phyloP scores from a whole-genome alignment of 2,113 vertebrate genomes.

The Fregetta grallaria region DNA sequence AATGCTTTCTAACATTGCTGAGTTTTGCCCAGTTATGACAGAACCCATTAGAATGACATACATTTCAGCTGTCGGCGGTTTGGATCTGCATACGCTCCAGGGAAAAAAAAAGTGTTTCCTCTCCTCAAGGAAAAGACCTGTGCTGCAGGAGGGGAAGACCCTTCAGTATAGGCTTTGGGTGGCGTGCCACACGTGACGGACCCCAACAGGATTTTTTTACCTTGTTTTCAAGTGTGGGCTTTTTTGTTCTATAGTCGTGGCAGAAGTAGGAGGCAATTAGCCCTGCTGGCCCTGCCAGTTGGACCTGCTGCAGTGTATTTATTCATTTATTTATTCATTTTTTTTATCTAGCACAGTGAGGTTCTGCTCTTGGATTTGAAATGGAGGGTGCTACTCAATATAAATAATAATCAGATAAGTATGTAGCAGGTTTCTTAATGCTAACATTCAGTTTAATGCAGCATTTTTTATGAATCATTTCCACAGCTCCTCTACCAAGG shows the following conservation, averaged over 20 bases:
- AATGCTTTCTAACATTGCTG: slow-evolving; percentile 18
- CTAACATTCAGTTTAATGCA: background rate
- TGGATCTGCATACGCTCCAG: background rate
- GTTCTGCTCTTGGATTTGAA: background rate
- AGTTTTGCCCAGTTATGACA: slow-evolving; percentile 60
- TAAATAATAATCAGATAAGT: slow-evolving; percentile 2
- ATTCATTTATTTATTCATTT: background rate
- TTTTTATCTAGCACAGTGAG: background rate
- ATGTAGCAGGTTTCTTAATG: background rate
- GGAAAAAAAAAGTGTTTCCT: background rate
- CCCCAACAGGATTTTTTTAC: background rate
- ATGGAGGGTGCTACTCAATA: background rate
- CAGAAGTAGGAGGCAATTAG: background rate
- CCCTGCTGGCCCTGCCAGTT: background rate
- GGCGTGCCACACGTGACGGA: background rate
- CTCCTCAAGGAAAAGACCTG: background rate
- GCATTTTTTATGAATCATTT: background rate
- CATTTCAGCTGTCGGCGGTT: background rate
- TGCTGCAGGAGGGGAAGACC: background rate
- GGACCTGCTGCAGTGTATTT: background rate
- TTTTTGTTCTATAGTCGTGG: background rate
- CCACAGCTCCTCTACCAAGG: background rate
- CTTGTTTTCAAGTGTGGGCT: background rate
- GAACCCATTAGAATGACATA: slow-evolving; percentile 27
- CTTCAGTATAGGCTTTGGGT: background rate